Percentiles rank a stretch among this genome's conserved stretches.
Conservation (phyloP, 2,888 invertebrate species). For the Drosophila neotestacea region DNA sequence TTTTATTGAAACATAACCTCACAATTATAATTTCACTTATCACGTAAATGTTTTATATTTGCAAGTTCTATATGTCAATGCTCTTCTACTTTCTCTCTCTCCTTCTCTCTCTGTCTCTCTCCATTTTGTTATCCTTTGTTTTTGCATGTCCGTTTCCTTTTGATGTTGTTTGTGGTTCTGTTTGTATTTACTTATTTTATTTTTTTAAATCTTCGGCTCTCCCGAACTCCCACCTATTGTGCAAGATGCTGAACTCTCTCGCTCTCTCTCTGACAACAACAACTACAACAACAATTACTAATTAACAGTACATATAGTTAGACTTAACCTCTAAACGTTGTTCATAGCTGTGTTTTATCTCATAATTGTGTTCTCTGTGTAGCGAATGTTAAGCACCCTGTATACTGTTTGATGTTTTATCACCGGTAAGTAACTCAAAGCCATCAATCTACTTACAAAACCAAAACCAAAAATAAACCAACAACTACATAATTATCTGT, state of each 20-base stretch:
- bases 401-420: conserved; percentile 84
- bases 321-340: conserved; percentile 68
- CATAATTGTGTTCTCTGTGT: conserved; percentile 83
- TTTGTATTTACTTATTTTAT: conserved; percentile 2
- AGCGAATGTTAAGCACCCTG: conserved; percentile 84
- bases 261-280: conserved; percentile 31
- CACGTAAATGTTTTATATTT: conserved; percentile 52
- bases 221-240: conserved; percentile 18
- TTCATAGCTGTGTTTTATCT: conserved; percentile 72
- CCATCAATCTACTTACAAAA: conserved; percentile 38
- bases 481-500: conserved; percentile 34
- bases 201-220: not conserved
- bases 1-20: conserved; percentile 40
- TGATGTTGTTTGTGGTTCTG: conserved; percentile 43
- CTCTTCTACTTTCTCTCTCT: conserved; percentile 16
- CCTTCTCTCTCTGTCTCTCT: conserved; percentile 23
- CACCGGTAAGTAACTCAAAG: conserved; percentile 82
- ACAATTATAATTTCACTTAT: conserved; percentile 34
- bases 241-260: conserved; percentile 40
- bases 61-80: conserved; percentile 62
- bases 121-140: conserved; percentile 33
- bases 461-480: conserved; percentile 13
- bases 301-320: conserved; percentile 39
- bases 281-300: conserved; percentile 31
- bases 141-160: conserved; percentile 63